phyloP scores from a whole-genome alignment of 1,140 invertebrate species.

The Drosophila bocki region DNA sequence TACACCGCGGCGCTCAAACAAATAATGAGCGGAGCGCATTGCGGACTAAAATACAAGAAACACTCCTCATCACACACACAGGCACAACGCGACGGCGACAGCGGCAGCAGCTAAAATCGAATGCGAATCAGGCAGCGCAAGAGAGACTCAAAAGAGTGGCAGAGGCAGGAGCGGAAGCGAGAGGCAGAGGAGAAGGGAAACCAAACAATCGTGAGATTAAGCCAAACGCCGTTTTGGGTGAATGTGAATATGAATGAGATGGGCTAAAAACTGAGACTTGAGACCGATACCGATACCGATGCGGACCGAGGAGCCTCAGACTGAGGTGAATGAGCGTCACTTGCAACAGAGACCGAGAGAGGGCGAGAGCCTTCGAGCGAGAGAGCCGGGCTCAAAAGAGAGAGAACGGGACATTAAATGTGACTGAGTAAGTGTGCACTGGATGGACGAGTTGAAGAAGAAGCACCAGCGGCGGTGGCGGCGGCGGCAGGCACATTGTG shows the following conservation, averaged over 20 bases:
- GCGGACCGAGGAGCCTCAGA: conserved; percentile 19
- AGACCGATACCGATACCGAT: conserved; percentile 40
- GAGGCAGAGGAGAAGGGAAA: conserved; percentile 45
- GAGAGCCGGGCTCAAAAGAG: conserved; percentile 39
- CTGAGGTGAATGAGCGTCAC: conserved; percentile 80
- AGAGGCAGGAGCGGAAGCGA: conserved; percentile 51
- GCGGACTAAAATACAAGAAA: conserved; percentile 81
- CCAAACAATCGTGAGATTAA: conserved; percentile 84
- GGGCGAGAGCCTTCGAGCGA: conserved; percentile 56
- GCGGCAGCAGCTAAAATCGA: conserved; percentile 74
- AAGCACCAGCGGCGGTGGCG: conserved; percentile 35
- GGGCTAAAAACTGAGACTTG: conserved; percentile 61
- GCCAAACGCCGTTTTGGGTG: conserved; percentile 83
- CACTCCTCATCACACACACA: conserved; percentile 74
- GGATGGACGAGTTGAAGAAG: conserved; percentile 80
- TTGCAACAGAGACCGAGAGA: conserved; percentile 58
- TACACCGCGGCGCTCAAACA: conserved; percentile 85
- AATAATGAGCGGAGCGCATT: conserved; percentile 85
- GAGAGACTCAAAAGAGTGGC: conserved; percentile 63
- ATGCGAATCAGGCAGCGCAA: conserved; percentile 70
- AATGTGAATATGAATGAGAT: conserved; percentile 84
- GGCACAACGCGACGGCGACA: conserved; percentile 41
- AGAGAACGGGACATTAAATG: conserved; percentile 46
- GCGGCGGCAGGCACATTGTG: conserved; percentile 64
- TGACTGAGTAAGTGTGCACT: conserved; percentile 64